phyloP scores from a whole-genome alignment of 2,888 invertebrate species.

The Hofmannophila pseudospretella region DNA sequence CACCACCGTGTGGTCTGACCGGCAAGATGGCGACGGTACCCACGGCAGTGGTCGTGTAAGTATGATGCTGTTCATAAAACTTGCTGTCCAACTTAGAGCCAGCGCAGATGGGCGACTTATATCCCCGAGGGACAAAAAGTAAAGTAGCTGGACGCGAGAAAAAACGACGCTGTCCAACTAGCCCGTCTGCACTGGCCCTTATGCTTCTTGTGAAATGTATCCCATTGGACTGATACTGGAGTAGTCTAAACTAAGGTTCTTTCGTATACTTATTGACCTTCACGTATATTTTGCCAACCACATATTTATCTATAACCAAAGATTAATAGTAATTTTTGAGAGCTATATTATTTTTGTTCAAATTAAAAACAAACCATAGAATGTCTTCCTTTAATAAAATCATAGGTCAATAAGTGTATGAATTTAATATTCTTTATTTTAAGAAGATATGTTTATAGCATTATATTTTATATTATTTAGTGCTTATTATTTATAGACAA shows the following conservation, averaged over 20 bases:
- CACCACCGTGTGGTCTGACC: slow-evolving; percentile 14
- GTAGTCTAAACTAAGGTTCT: slow-evolving; percentile 43
- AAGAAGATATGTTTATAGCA: slow-evolving; percentile 48
- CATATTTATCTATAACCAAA: slow-evolving; percentile 63
- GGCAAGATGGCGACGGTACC: slow-evolving; percentile 38
- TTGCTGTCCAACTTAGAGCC: slow-evolving; percentile 17
- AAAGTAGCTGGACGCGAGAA: no score
- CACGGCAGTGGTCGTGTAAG: slow-evolving; percentile 40
- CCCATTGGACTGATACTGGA: slow-evolving; percentile 54
- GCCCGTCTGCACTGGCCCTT: no score
- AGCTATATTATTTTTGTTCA: slow-evolving; percentile 32
- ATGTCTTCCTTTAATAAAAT: slow-evolving; percentile 52
- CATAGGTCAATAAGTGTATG: slow-evolving; percentile 56
- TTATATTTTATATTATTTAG: slow-evolving; percentile 55
- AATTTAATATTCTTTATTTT: slow-evolving; percentile 32
- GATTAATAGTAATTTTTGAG: slow-evolving; percentile 55
- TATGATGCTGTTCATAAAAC: slow-evolving; percentile 30
- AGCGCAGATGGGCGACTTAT: no score
- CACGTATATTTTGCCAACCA: slow-evolving; percentile 46
- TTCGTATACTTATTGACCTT: slow-evolving; percentile 60
- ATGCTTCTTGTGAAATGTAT: slow-evolving; percentile 24
- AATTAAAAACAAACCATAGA: slow-evolving; percentile 28
- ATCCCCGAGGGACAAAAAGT: no score
- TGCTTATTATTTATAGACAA: slow-evolving; percentile 69
- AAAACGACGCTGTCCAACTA: slow-evolving; percentile 19